Evolutionary conservation across 2,797 vertebrate genomes (phyloP).

Genomic region (Periparus ater): DNA sequence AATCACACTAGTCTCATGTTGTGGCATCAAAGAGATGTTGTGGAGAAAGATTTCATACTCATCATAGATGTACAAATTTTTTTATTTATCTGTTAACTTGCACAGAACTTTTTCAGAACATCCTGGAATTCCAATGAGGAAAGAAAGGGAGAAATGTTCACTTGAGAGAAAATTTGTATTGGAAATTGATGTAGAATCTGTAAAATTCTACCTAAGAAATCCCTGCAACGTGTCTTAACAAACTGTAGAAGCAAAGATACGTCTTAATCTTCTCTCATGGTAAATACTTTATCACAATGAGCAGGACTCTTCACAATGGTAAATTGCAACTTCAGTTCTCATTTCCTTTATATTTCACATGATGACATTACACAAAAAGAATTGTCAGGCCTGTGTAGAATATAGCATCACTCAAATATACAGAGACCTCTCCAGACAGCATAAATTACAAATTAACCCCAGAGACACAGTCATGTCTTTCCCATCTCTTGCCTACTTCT

Average conservation of each 20-base stretch:
- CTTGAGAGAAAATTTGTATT: not conserved
- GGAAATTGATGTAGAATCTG: not conserved
- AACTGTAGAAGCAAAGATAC: not conserved
- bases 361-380: not conserved
- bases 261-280: not conserved
- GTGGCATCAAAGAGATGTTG: not conserved
- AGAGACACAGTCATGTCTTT: not conserved
- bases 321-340: slow-evolving; percentile 29
- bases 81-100: not conserved
- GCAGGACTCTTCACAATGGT: not conserved
- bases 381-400: not conserved
- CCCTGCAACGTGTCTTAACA: not conserved
- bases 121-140: not conserved
- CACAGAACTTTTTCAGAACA: not conserved
- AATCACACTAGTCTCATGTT: not conserved
- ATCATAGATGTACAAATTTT: not conserved
- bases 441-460: slow-evolving; percentile 8
- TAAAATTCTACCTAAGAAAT: not conserved
- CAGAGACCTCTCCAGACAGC: not conserved
- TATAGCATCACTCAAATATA: not conserved
- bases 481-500: not conserved
- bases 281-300: not conserved
- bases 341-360: slow-evolving; percentile 23
- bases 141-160: not conserved
- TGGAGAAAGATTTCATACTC: not conserved